These are phyloP conservation scores for Gallinago media DNA, from an alignment of 2,113 vertebrate species.

Conservation along the genomic window DNA sequence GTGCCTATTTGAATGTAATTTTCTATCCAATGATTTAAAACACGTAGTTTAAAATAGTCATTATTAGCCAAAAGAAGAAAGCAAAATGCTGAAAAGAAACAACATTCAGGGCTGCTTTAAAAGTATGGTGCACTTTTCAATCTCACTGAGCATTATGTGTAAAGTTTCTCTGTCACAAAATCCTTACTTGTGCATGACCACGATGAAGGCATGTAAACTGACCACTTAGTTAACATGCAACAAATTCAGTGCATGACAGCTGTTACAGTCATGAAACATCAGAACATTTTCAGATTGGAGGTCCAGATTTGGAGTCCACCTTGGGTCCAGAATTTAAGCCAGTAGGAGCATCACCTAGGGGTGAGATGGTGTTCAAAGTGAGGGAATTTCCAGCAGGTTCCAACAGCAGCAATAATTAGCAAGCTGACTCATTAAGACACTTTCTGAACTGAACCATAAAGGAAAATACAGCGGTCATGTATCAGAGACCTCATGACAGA, in stretches of 20 bases:
- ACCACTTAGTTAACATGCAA: fast-evolving
- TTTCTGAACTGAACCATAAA: neutral
- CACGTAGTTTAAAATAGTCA: neutral
- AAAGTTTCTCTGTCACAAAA: neutral
- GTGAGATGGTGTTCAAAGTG: neutral
- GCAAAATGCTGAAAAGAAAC: neutral
- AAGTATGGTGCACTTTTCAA: neutral
- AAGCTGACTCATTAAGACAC: neutral
- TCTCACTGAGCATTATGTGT: neutral
- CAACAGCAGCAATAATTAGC: neutral
- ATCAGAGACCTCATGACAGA: neutral
- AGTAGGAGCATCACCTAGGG: neutral
- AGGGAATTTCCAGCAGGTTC: neutral
- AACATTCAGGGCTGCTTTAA: neutral
- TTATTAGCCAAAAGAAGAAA: neutral
- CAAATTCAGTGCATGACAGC: neutral
- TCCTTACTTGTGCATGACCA: neutral
- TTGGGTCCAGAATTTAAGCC: neutral
- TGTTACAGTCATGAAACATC: neutral
- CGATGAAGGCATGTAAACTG: neutral
- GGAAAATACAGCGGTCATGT: neutral
- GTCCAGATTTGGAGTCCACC: neutral
- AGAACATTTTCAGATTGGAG: neutral
- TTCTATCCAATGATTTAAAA: neutral
- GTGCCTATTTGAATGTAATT: neutral